phyloP scores from a whole-genome alignment of 2,797 vertebrate genomes.

The Microctenopoma stevenorrisi region DNA sequence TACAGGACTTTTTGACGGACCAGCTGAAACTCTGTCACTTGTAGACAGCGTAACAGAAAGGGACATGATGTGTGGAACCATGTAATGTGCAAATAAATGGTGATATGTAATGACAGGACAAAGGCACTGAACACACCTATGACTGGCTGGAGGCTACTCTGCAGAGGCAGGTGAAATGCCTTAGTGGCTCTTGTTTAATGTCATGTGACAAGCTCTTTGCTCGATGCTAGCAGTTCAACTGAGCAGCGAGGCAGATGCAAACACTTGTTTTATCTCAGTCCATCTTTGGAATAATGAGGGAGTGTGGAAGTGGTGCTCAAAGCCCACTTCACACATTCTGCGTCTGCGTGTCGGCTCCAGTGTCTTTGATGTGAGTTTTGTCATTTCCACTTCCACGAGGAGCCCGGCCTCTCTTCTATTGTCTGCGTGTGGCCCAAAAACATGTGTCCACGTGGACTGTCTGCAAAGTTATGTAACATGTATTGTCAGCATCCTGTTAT shows the following conservation, averaged over 20 bases:
- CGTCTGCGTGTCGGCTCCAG: no score
- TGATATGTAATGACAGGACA: constrained; percentile 76
- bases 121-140: constrained; percentile 73
- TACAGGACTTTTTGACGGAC: constrained; percentile 67
- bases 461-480: no score
- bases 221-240: constrained; percentile 36
- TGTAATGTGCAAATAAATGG: constrained; percentile 64
- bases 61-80: constrained; percentile 64
- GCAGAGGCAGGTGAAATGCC: constrained; percentile 62
- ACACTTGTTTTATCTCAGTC: constrained; percentile 27
- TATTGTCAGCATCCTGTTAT: no score
- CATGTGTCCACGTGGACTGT: no score
- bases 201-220: constrained; percentile 52
- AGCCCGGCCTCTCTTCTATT: no score
- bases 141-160: constrained; percentile 56
- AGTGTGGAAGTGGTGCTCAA: constrained; percentile 44
- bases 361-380: no score
- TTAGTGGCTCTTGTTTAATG: constrained; percentile 47
- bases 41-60: constrained; percentile 60
- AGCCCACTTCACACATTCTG: no score
- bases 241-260: constrained; percentile 32
- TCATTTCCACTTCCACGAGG: no score
- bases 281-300: constrained; percentile 45
- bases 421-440: no score
- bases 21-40: constrained; percentile 62